Evolutionary conservation across 2,113 vertebrate genomes (phyloP).

Genomic region (Tetrao urogallus): DNA sequence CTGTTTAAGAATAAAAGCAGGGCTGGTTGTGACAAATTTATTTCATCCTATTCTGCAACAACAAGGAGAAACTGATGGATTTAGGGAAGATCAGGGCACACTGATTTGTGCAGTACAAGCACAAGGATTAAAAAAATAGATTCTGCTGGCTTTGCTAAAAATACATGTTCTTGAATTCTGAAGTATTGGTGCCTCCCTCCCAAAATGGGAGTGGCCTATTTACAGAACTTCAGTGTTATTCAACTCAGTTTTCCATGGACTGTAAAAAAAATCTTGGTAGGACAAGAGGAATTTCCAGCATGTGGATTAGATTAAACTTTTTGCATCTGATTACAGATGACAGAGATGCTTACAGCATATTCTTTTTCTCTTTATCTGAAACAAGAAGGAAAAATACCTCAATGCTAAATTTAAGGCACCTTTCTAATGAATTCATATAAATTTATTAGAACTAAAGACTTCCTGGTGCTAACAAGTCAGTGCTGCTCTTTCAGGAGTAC

Average conservation of each 20-base stretch:
- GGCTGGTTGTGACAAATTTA: neutral
- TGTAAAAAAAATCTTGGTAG: neutral
- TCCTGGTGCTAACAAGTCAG: neutral
- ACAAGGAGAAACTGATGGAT: neutral
- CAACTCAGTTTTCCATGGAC: neutral
- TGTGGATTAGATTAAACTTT: neutral
- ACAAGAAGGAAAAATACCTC: neutral
- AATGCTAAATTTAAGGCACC: neutral
- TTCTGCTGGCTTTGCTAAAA: constrained; percentile 12
- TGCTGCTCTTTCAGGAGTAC: neutral
- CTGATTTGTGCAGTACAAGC: neutral
- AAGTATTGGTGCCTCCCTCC: neutral
- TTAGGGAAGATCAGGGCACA: neutral
- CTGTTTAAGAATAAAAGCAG: neutral
- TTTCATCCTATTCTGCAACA: neutral
- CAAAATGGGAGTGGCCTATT: neutral
- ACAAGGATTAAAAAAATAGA: neutral
- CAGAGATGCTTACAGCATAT: neutral
- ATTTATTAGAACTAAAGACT: neutral
- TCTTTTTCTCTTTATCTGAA: neutral
- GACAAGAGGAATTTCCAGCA: neutral
- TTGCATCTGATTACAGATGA: neutral
- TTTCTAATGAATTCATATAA: neutral
- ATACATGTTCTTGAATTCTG: neutral
- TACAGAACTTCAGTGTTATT: neutral